These are phyloP conservation scores for Myotis brandtii DNA, from an alignment of 2,113 vertebrate genomes.

Conservation along the genomic window DNA sequence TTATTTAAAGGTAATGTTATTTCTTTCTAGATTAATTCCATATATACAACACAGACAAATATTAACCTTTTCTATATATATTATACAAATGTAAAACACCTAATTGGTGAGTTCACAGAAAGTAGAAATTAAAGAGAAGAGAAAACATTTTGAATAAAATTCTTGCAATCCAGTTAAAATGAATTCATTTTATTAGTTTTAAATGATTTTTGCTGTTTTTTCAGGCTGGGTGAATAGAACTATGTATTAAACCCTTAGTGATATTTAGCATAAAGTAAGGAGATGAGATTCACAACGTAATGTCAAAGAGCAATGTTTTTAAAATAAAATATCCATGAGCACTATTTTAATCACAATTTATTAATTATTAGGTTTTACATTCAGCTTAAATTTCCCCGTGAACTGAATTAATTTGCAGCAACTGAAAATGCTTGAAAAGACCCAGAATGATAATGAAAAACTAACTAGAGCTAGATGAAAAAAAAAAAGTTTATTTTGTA, in stretches of 20 bases:
- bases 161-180: background rate
- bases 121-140: background rate
- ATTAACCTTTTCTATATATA: background rate
- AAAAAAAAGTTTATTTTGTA: background rate
- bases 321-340: background rate
- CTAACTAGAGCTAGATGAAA: background rate
- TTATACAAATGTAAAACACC: background rate
- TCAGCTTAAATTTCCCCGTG: background rate
- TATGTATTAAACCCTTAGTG: background rate
- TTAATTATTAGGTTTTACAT: background rate
- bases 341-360: background rate
- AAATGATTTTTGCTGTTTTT: background rate
- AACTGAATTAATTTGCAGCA: background rate
- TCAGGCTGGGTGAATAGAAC: background rate
- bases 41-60: background rate
- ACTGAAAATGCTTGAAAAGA: background rate
- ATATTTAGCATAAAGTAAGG: background rate
- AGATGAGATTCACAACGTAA: background rate
- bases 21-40: slow-evolving; percentile 37
- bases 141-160: background rate
- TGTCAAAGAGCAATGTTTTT: background rate
- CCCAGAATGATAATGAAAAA: background rate
- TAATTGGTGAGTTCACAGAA: background rate
- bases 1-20: background rate
- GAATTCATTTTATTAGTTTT: background rate